Percentiles rank a stretch among this genome's conserved stretches.
Evolutionary conservation across 2,113 vertebrate genomes (phyloP).

Genomic region (Carollia perspicillata): DNA sequence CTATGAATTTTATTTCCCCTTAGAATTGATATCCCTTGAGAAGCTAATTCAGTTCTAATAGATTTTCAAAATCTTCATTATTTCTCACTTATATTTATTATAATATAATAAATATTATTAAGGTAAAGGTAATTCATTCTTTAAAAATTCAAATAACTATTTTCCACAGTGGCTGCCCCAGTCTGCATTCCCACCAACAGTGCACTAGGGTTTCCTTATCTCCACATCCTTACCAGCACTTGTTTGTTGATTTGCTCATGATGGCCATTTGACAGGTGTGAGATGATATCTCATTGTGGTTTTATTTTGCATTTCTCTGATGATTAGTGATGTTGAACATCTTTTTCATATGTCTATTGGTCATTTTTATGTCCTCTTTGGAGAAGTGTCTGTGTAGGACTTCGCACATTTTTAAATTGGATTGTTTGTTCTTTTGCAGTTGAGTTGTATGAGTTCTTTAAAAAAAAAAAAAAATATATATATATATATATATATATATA

Average conservation of each 20-base stretch:
- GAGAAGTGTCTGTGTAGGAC: neutral
- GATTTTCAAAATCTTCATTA: neutral
- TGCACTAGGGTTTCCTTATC: neutral
- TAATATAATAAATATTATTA: too few relatives aligned
- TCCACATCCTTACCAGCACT: neutral
- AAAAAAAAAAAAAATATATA: too few relatives aligned
- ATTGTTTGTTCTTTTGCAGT: neutral
- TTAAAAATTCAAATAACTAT: conserved; percentile 20
- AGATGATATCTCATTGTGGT: neutral
- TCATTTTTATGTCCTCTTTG: neutral
- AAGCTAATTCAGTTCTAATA: conserved; percentile 29
- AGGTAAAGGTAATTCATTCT: too few relatives aligned
- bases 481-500: too few relatives aligned
- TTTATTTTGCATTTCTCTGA: neutral
- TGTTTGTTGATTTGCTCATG: neutral
- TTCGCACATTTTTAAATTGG: neutral
- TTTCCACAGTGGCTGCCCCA: neutral
- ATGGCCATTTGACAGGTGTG: neutral
- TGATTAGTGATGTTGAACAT: too few relatives aligned
- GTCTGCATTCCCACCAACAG: neutral
- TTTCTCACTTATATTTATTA: too few relatives aligned
- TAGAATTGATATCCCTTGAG: neutral
- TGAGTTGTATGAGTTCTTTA: neutral
- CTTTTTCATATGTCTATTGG: neutral
- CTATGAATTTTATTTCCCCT: neutral